phyloP scores from a whole-genome alignment of 2,888 invertebrate genomes.

The Thereva unica region DNA sequence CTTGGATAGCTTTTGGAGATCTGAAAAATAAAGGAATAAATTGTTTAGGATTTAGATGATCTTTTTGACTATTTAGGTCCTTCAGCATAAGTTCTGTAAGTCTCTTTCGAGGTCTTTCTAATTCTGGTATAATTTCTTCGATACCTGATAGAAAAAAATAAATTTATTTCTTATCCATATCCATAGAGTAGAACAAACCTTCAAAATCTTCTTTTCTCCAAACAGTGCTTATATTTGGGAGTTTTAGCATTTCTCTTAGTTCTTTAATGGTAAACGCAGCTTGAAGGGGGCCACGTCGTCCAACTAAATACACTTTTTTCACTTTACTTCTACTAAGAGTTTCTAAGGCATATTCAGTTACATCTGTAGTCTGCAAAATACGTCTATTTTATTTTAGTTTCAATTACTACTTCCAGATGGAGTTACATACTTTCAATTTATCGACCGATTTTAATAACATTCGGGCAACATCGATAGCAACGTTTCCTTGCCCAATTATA shows the following conservation, averaged over 20 bases:
- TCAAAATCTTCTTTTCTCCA: slow-evolving; percentile 74
- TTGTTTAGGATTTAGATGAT: slow-evolving; percentile 49
- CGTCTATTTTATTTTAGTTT: background rate
- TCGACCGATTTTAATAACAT: slow-evolving; percentile 64
- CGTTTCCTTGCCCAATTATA: slow-evolving; percentile 96
- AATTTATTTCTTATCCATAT: too few relatives aligned
- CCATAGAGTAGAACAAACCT: slow-evolving; percentile 42
- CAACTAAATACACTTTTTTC: slow-evolving; percentile 79
- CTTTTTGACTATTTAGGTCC: slow-evolving; percentile 25
- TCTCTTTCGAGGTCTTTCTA: slow-evolving; percentile 81
- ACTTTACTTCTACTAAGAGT: slow-evolving; percentile 75
- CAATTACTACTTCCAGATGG: background rate
- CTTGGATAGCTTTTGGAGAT: slow-evolving; percentile 58
- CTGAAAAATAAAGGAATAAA: slow-evolving; percentile 75
- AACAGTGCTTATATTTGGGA: slow-evolving; percentile 69
- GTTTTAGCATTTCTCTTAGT: slow-evolving; percentile 86
- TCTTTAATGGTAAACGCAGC: slow-evolving; percentile 98
- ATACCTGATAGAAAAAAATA: slow-evolving; percentile 57
- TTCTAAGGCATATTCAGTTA: slow-evolving; percentile 81
- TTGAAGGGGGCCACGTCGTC: slow-evolving; percentile 93
- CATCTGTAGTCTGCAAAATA: slow-evolving; percentile 75
- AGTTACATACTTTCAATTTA: slow-evolving; percentile 66
- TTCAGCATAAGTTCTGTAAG: slow-evolving; percentile 83
- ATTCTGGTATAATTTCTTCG: slow-evolving; percentile 61
- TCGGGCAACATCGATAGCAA: slow-evolving; percentile 95